Percentiles rank a stretch among this genome's conserved stretches.
Conservation (phyloP, 2,113 vertebrate species). For the Anseranas semipalmata region DNA sequence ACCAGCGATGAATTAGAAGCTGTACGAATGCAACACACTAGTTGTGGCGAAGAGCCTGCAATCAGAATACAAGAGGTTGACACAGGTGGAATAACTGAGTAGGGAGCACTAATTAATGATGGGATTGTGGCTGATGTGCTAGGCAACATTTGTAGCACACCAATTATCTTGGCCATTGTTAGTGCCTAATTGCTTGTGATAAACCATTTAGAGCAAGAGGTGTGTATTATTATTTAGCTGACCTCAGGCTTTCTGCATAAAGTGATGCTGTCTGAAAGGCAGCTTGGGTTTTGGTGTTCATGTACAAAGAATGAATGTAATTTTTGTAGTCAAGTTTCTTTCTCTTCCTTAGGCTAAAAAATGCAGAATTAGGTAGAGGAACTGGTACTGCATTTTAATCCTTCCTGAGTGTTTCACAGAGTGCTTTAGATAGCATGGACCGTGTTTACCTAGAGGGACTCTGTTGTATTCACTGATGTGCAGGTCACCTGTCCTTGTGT, state of each 20-base stretch:
- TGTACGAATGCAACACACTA: fast-evolving
- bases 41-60: no score
- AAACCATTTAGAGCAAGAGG: neutral
- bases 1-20: fast-evolving
- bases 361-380: neutral
- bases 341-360: neutral
- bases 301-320: neutral
- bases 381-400: neutral
- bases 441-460: neutral
- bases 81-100: no score
- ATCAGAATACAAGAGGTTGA: fast-evolving
- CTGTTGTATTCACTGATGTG: neutral
- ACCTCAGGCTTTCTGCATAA: neutral
- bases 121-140: neutral
- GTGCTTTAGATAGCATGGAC: neutral
- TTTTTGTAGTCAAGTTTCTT: neutral
- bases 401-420: neutral
- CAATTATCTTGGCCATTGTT: neutral
- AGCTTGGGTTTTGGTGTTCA: neutral
- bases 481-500: neutral
- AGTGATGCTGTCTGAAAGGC: neutral
- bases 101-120: fast-evolving
- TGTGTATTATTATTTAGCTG: no score
- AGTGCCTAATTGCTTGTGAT: neutral
- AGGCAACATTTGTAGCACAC: fast-evolving